These are phyloP conservation scores for Centropristis striata DNA, from an alignment of 2,113 vertebrate species.

Conservation along the genomic window DNA sequence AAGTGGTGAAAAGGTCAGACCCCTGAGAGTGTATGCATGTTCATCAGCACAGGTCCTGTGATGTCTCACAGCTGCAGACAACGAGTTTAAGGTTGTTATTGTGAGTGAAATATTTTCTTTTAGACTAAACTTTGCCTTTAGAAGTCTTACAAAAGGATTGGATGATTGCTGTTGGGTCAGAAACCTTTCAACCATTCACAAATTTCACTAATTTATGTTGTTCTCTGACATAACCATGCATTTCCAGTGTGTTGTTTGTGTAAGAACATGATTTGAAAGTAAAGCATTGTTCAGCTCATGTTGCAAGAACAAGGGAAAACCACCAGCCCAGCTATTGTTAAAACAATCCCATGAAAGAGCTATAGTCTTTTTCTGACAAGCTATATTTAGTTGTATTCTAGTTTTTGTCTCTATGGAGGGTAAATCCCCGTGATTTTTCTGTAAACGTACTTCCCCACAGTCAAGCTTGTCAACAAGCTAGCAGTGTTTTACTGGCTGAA, in stretches of 20 bases:
- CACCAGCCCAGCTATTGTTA: slow-evolving; percentile 35
- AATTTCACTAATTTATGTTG: slow-evolving; percentile 9
- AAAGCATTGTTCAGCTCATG: neutral
- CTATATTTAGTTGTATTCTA: slow-evolving; percentile 44
- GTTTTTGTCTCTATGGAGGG: slow-evolving; percentile 50
- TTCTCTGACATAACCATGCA: neutral
- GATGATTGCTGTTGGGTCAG: no score
- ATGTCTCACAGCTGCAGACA: slow-evolving; percentile 56
- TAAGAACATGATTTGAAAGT: slow-evolving; percentile 1
- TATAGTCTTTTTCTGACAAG: slow-evolving; percentile 12
- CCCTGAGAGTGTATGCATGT: slow-evolving; percentile 7
- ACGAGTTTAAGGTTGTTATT: slow-evolving; percentile 21
- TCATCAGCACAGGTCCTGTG: slow-evolving; percentile 38
- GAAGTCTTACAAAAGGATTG: neutral
- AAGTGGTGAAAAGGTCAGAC: slow-evolving; percentile 69
- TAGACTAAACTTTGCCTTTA: neutral
- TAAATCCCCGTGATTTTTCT: slow-evolving; percentile 60
- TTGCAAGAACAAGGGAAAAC: slow-evolving; percentile 16
- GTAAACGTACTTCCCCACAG: slow-evolving; percentile 54
- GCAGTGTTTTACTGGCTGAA: slow-evolving; percentile 53
- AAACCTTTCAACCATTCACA: neutral
- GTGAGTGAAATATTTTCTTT: slow-evolving; percentile 12
- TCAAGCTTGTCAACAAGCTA: slow-evolving; percentile 71
- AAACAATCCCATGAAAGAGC: slow-evolving; percentile 14
- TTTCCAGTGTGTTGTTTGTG: slow-evolving; percentile 5